Evolutionary conservation across 2,888 invertebrate genomes (phyloP).

Genomic region (Pemphredon lugubris): DNA sequence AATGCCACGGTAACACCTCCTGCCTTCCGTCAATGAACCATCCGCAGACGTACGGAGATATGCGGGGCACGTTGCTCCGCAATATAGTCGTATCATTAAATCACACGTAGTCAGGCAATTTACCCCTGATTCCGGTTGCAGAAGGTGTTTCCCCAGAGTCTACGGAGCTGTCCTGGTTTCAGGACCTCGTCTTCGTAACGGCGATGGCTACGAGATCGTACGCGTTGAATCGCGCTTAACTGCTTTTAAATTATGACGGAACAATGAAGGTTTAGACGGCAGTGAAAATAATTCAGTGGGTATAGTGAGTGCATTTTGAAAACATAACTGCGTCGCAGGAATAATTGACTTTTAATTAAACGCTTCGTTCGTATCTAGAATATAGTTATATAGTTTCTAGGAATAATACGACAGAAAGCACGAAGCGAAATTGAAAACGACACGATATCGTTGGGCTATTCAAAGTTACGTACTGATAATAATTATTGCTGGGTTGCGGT

Average conservation of each 20-base stretch:
- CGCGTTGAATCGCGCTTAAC: slow-evolving; percentile 1
- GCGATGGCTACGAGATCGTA: neutral
- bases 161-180: slow-evolving; percentile 6
- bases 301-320: no score
- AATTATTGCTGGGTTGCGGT: no score
- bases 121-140: slow-evolving; percentile 34
- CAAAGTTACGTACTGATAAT: no score
- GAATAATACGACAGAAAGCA: no score
- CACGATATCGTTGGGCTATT: no score
- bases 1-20: neutral
- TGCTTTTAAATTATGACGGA: neutral
- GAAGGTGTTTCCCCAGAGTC: slow-evolving; percentile 21
- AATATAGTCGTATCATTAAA: slow-evolving; percentile 46
- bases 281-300: no score
- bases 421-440: no score
- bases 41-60: slow-evolving; percentile 3
- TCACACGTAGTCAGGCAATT: slow-evolving; percentile 42
- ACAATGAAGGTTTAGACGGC: no score
- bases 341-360: no score
- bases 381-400: no score
- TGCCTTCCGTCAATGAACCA: slow-evolving; percentile 16
- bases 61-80: slow-evolving; percentile 15
- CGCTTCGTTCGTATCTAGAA: no score
- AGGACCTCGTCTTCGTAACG: slow-evolving; percentile 1
- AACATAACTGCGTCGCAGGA: no score